Percentiles rank a stretch among this genome's conserved stretches.
phyloP scores from a whole-genome alignment of 1,140 invertebrate species.

The Eumeta japonica region DNA sequence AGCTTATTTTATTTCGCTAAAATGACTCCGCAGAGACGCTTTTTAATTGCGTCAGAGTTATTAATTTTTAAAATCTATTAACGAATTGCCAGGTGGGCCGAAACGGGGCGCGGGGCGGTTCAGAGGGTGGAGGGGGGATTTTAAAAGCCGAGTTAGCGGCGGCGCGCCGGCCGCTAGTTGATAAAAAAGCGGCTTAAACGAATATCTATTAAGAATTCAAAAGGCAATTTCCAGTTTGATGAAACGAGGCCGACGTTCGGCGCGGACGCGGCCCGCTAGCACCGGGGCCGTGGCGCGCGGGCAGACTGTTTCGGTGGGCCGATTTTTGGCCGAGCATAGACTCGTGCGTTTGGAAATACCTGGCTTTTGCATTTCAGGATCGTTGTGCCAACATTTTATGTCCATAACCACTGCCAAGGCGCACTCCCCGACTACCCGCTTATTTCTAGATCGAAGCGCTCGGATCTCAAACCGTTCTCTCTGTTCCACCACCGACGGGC shows the following conservation, averaged over 20 bases:
- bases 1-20: conserved; percentile 35
- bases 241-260: conserved; percentile 6
- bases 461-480: no score
- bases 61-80: conserved; percentile 51
- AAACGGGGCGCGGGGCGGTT: no score
- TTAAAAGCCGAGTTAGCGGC: conserved; percentile 19
- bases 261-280: no score
- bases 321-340: neutral
- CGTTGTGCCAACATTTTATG: no score
- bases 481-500: no score
- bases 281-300: no score
- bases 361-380: neutral
- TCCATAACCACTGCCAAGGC: no score
- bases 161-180: conserved; percentile 19
- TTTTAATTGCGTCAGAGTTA: conserved; percentile 33
- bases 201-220: conserved; percentile 42
- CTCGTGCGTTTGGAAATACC: neutral
- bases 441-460: no score
- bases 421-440: no score
- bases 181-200: conserved; percentile 43
- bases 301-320: neutral
- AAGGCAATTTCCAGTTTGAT: conserved; percentile 26
- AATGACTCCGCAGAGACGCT: no score
- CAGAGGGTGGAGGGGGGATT: conserved; percentile 17
- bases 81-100: conserved; percentile 21